A percentile compares a stretch with the other conserved stretches of the same genome.
phyloP scores from a whole-genome alignment of 2,113 vertebrate species.

The Otis tarda region DNA sequence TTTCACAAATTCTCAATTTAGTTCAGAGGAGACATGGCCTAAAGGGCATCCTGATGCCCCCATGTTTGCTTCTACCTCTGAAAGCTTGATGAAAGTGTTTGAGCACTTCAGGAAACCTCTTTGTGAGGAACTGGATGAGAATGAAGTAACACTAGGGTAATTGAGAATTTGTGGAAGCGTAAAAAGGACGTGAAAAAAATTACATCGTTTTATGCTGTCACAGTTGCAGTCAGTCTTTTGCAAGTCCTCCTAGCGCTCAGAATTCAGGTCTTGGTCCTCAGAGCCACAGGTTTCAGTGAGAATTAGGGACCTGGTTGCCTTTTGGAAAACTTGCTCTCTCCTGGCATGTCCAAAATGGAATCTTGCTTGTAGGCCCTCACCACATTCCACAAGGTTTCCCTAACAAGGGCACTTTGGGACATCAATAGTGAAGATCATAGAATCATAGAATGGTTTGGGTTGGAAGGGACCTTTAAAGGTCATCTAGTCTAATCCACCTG shows the following conservation, averaged over 20 bases:
- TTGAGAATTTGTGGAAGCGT: not conserved
- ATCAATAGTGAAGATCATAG: not conserved
- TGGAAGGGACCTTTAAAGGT: too few relatives aligned
- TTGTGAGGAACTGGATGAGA: not conserved
- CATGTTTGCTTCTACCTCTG: not conserved
- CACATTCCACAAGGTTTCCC: not conserved
- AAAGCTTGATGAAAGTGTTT: not conserved
- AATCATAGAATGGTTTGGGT: too few relatives aligned
- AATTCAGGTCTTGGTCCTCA: not conserved
- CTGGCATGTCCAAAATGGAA: not conserved
- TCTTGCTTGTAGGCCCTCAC: not conserved
- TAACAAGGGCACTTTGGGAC: not conserved
- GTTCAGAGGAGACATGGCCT: not conserved
- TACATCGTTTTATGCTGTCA: not conserved
- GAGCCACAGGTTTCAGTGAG: not conserved
- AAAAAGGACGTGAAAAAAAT: not conserved
- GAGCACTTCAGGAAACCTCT: not conserved
- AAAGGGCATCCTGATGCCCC: not conserved
- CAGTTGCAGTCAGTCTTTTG: not conserved
- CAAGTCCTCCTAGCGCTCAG: not conserved
- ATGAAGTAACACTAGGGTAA: not conserved
- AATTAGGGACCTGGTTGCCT: not conserved
- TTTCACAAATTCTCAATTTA: not conserved
- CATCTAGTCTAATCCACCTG: too few relatives aligned
- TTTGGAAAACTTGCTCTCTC: not conserved